Evolutionary conservation across 2,888 invertebrate genomes (phyloP).

Genomic region (Heliothis peltigera): DNA sequence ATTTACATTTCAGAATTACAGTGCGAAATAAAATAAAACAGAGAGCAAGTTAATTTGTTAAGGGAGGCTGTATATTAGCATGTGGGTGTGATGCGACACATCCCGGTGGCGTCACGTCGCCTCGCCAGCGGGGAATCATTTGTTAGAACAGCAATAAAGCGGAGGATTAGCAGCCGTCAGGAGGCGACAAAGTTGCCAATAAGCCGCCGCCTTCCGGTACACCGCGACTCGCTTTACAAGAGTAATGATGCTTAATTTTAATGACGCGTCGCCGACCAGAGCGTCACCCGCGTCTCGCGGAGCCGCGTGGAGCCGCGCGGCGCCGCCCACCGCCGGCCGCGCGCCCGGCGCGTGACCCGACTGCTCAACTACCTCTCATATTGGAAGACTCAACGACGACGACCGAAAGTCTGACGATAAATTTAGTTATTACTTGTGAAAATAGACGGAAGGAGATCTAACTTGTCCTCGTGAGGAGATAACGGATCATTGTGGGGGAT

Average conservation of each 20-base stretch:
- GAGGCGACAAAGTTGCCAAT: slow-evolving; percentile 85
- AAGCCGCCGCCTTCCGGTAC: slow-evolving; percentile 81
- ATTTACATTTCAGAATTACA: slow-evolving; percentile 5
- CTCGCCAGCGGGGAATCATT: slow-evolving; percentile 75
- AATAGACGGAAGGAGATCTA: slow-evolving; percentile 90
- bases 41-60: slow-evolving; percentile 46
- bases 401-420: slow-evolving; percentile 88
- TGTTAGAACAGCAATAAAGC: slow-evolving; percentile 85
- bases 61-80: slow-evolving; percentile 51
- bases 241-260: slow-evolving; percentile 90
- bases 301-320: slow-evolving; percentile 63
- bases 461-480: slow-evolving; percentile 89
- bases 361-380: slow-evolving; percentile 80
- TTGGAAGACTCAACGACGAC: slow-evolving; percentile 83
- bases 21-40: slow-evolving; percentile 28
- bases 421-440: slow-evolving; percentile 90
- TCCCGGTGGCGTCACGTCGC: slow-evolving; percentile 65
- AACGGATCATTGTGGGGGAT: slow-evolving; percentile 88
- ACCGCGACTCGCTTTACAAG: slow-evolving; percentile 85
- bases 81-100: slow-evolving; percentile 52
- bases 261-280: slow-evolving; percentile 85
- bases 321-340: slow-evolving; percentile 71
- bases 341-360: slow-evolving; percentile 81
- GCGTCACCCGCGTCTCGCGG: slow-evolving; percentile 66
- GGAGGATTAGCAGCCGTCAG: slow-evolving; percentile 82